Conservation (phyloP, 2,888 invertebrate genomes). For the Pemphredon lugubris region DNA sequence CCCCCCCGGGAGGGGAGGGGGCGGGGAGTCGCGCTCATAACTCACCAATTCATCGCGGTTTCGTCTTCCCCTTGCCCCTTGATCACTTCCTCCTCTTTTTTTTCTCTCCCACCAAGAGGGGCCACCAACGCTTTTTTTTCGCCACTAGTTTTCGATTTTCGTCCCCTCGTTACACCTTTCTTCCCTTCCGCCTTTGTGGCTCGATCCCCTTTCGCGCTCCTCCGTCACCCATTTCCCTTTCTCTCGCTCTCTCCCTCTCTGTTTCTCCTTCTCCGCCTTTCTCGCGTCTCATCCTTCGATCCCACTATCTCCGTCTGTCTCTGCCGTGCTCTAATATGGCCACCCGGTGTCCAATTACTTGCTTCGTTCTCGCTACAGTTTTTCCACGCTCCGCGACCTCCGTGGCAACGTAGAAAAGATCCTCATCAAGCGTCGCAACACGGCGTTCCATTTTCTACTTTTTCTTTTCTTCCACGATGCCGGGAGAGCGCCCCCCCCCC, state of each 20-base stretch:
- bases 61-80: too few relatives aligned
- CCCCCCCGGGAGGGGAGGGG: too few relatives aligned
- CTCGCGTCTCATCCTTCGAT: slow-evolving; percentile 34
- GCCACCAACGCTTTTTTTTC: too few relatives aligned
- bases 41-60: too few relatives aligned
- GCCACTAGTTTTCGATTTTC: background rate
- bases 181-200: slow-evolving; percentile 18
- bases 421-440: slow-evolving; percentile 54
- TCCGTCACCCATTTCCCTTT: slow-evolving; percentile 28
- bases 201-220: slow-evolving; percentile 12
- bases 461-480: slow-evolving; percentile 40
- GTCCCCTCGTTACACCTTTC: slow-evolving; percentile 11
- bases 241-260: slow-evolving; percentile 36
- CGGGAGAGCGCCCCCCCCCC: background rate
- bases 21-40: too few relatives aligned
- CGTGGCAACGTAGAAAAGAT: slow-evolving; percentile 48
- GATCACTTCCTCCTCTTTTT: too few relatives aligned
- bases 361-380: slow-evolving; percentile 59
- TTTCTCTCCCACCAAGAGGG: too few relatives aligned
- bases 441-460: slow-evolving; percentile 33
- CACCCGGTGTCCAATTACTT: slow-evolving; percentile 80
- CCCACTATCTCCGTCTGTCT: slow-evolving; percentile 60
- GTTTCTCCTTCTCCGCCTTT: slow-evolving; percentile 14
- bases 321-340: slow-evolving; percentile 79
- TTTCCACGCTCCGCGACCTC: slow-evolving; percentile 46